Evolutionary conservation across 2,888 invertebrate genomes (phyloP).

Genomic region (Dolomedes plantarius): DNA sequence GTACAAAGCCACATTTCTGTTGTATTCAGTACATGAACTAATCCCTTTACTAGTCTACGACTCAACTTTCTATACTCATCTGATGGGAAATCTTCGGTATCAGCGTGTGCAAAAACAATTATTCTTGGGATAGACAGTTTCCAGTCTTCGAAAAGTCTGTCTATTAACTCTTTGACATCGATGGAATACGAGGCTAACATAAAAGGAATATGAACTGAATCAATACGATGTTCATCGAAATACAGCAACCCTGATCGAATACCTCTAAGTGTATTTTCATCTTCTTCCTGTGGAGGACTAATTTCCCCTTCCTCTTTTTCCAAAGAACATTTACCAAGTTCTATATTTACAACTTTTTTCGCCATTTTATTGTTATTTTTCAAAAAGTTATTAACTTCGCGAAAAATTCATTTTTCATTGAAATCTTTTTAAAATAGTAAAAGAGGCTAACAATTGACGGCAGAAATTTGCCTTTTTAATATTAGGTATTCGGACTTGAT

Average conservation of each 20-base stretch:
- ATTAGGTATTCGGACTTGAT: too few relatives aligned
- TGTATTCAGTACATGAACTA: constrained; percentile 43
- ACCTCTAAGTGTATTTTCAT: too few relatives aligned
- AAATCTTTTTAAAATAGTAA: too few relatives aligned
- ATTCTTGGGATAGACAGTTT: constrained; percentile 31
- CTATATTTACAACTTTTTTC: constrained; percentile 12
- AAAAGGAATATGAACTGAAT: constrained; percentile 35
- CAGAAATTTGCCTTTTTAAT: too few relatives aligned
- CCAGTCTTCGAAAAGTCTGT: constrained; percentile 19
- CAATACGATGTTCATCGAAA: constrained; percentile 21
- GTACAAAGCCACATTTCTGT: constrained; percentile 59
- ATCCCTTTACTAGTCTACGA: constrained; percentile 21
- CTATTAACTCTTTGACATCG: not conserved
- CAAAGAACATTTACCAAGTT: constrained; percentile 38
- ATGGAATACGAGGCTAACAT: not conserved
- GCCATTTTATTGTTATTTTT: not conserved
- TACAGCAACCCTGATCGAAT: constrained; percentile 18
- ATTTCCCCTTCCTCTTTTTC: not conserved
- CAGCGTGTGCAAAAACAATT: constrained; percentile 20
- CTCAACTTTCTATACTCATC: not conserved
- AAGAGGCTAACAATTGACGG: too few relatives aligned
- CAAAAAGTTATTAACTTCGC: too few relatives aligned
- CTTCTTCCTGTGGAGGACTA: not conserved
- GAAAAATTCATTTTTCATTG: too few relatives aligned
- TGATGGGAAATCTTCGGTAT: not conserved